phyloP scores from a whole-genome alignment of 2,797 vertebrate genomes.

The Darevskia mixta region DNA sequence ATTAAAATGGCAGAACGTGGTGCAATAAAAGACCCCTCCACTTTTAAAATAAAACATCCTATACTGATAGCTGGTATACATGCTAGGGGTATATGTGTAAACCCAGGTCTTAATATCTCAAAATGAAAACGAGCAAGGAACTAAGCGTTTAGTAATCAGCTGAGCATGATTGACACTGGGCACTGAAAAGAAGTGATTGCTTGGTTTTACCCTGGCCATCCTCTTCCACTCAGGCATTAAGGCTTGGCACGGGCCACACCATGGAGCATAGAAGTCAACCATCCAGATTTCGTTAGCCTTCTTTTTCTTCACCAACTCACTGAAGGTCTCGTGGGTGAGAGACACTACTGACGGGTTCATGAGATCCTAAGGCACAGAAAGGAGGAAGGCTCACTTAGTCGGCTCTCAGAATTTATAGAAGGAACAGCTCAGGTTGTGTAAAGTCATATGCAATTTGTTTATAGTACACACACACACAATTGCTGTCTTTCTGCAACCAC shows the following conservation, averaged over 20 bases:
- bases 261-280: slow-evolving; percentile 96
- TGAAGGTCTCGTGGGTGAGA: slow-evolving; percentile 87
- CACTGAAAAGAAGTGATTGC: neutral
- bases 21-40: neutral
- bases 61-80: too few relatives aligned
- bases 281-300: slow-evolving; percentile 87
- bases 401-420: neutral
- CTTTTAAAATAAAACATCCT: too few relatives aligned
- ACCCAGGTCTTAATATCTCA: neutral
- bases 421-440: neutral
- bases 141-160: neutral
- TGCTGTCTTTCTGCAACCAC: too few relatives aligned
- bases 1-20: neutral
- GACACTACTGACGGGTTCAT: slow-evolving; percentile 89
- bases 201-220: slow-evolving; percentile 90
- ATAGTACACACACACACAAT: neutral
- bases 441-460: neutral
- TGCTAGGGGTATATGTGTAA: neutral
- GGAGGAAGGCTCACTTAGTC: neutral
- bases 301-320: slow-evolving; percentile 85
- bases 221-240: slow-evolving; percentile 96
- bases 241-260: slow-evolving; percentile 96
- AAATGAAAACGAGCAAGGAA: neutral
- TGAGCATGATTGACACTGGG: too few relatives aligned
- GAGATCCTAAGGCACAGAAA: slow-evolving; percentile 85